These are phyloP conservation scores for Ectemnius continuus DNA, from an alignment of 2,888 invertebrate genomes.

Conservation along the genomic window DNA sequence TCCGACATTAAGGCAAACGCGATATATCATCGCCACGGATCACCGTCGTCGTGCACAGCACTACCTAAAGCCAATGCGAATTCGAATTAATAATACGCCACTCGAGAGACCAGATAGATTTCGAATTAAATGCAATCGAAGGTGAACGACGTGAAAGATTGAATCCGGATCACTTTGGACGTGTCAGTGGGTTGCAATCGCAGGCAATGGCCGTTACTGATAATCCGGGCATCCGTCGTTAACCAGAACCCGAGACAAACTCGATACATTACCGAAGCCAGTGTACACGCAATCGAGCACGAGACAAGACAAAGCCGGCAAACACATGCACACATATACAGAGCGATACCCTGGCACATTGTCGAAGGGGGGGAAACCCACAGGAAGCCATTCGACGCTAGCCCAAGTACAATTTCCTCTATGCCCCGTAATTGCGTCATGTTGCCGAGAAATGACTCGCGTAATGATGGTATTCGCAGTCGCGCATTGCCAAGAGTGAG, in stretches of 20 bases:
- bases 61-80: too few relatives aligned
- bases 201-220: slow-evolving; percentile 46
- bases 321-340: slow-evolving; percentile 31
- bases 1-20: slow-evolving; percentile 19
- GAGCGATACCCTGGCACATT: background rate
- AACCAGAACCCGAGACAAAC: slow-evolving; percentile 48
- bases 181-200: slow-evolving; percentile 36
- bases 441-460: slow-evolving; percentile 15
- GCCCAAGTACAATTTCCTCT: slow-evolving; percentile 36
- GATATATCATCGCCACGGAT: background rate
- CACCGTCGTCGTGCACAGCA: too few relatives aligned
- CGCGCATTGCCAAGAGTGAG: too few relatives aligned
- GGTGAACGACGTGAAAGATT: slow-evolving; percentile 31
- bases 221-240: slow-evolving; percentile 52
- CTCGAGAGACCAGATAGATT: too few relatives aligned
- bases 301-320: slow-evolving; percentile 50
- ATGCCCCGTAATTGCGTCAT: slow-evolving; percentile 21
- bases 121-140: too few relatives aligned
- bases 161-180: slow-evolving; percentile 48
- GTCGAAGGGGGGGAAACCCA: slow-evolving; percentile 26
- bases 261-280: slow-evolving; percentile 51
- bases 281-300: slow-evolving; percentile 50
- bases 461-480: background rate
- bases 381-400: slow-evolving; percentile 45
- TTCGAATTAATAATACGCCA: too few relatives aligned